A percentile compares a stretch with the other conserved stretches of the same genome.
Conservation (phyloP, 2,113 vertebrate species). For the Meriones unguiculatus region DNA sequence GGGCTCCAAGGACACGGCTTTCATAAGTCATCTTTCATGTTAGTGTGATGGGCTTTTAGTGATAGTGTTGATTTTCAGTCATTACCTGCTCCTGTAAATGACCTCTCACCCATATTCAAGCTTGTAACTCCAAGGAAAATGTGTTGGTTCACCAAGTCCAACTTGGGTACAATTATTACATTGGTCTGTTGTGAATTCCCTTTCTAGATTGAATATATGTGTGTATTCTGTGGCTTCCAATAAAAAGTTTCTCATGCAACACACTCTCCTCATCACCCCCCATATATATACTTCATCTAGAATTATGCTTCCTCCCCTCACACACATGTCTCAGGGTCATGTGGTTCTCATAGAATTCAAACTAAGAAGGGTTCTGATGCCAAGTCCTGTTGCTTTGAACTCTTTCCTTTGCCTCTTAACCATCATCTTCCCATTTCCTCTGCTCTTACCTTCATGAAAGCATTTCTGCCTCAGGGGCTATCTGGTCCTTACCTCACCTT, state of each 20-base stretch:
- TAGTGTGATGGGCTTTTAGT: too few relatives aligned
- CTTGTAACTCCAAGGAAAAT: background rate
- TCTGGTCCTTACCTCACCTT: background rate
- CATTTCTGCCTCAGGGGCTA: background rate
- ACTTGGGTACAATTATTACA: background rate
- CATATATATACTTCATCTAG: background rate
- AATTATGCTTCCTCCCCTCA: background rate
- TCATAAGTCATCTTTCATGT: background rate
- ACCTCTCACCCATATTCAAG: background rate
- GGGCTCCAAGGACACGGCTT: too few relatives aligned
- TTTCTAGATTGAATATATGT: background rate
- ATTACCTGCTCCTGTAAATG: background rate
- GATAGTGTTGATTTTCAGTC: background rate
- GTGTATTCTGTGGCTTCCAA: background rate
- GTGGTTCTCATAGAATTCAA: background rate
- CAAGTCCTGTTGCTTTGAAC: background rate
- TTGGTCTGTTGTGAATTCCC: background rate
- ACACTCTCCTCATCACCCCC: background rate
- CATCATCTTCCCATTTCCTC: background rate
- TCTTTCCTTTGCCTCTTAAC: background rate
- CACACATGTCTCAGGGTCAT: background rate
- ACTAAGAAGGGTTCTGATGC: background rate
- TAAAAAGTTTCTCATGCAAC: background rate
- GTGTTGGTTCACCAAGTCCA: background rate
- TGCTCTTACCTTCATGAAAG: background rate